These are phyloP conservation scores for Pseudorhiza aurosa DNA, from an alignment of 30 jellyfish, hydroid and myxozoan species.

Conservation along the genomic window DNA sequence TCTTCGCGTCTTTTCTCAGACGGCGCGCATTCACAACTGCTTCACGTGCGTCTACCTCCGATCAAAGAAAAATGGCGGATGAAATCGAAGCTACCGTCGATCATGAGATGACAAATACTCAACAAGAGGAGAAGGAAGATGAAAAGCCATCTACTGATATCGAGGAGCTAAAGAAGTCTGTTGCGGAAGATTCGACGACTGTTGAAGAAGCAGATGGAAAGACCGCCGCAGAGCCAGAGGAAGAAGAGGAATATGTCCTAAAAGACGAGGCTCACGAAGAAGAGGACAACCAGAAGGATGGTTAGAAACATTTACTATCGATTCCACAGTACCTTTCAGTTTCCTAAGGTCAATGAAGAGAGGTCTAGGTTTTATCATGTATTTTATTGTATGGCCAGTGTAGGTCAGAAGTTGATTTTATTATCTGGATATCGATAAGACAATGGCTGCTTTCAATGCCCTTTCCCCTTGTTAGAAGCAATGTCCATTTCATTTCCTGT, in stretches of 20 bases:
- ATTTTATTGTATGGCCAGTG: too few relatives aligned
- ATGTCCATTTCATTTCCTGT: too few relatives aligned
- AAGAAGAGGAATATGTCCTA: conserved; percentile 70
- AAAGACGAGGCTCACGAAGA: conserved; percentile 74
- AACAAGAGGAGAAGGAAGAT: conserved; percentile 12
- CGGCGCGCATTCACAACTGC: conserved; percentile 27
- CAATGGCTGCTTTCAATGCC: too few relatives aligned
- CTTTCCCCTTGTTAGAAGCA: too few relatives aligned
- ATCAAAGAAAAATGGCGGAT: too few relatives aligned
- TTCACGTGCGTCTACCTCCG: conserved; percentile 41
- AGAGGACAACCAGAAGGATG: conserved; percentile 64
- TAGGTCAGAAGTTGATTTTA: too few relatives aligned
- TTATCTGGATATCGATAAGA: too few relatives aligned
- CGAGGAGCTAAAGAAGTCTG: conserved; percentile 47
- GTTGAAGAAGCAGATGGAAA: conserved; percentile 39
- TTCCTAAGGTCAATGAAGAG: too few relatives aligned
- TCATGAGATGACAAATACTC: conserved; percentile 40
- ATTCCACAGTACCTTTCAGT: too few relatives aligned
- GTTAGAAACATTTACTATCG: too few relatives aligned
- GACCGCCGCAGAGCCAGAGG: conserved; percentile 59
- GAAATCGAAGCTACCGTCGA: conserved; percentile 40
- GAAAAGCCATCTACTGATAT: conserved; percentile 40
- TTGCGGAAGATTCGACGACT: conserved; percentile 26
- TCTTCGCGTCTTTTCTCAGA: background rate
- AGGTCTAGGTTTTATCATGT: too few relatives aligned